Evolutionary conservation across 2,888 invertebrate species (phyloP), one percentile per base, ranked within the genome.

Genomic region (Julus scandinavius): DNA sequence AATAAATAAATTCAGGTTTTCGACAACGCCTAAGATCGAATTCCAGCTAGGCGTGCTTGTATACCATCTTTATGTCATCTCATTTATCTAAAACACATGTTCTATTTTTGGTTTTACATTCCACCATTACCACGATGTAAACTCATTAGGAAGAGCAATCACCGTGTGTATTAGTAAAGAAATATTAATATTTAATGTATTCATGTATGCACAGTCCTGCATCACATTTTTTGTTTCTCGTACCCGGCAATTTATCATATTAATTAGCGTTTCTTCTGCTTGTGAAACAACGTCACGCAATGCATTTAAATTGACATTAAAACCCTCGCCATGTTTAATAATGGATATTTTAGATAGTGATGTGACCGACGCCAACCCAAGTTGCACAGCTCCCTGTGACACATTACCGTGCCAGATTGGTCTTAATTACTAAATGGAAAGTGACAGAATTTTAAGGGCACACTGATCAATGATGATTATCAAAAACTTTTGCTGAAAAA

Each of bases 221-320:
- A n/a, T n/a, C 20, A 20, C n/a, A n/a, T n/a, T 20, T 9, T 20
- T 72, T 72, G 20, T 72, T 45, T 45, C 41, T 72, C 72, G 6
- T 29, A 20, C 1, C 6, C 4, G 20, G 72, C 29, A 72, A 72
- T 72, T 72, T 72, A 72, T 72, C 72, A 72, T 29, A 72, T 72
- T 72, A 72, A 72, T 72, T 72, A 72, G 72, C 72, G 72, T 72
- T 72, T 72, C 72, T 72, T 72, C 72, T 72, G 72, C 72, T n/a
- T 72, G 72, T 72, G 72, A 72, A 72, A 72, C 72, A 72, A 72
- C 72, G 72, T 20, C 72, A 72, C 72, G 20, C 20, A 72, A 72
- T 72, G 72, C 72, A 29, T 72, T 72, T 72, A 72, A 72, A 72
- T 72, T 72, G 72, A 72, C 72, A 72, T 20, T 20, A n/a, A 72